Percentiles rank a stretch among this genome's conserved stretches.
phyloP scores from a whole-genome alignment of 1,140 invertebrate genomes.

The Hesperophylax magnus region DNA sequence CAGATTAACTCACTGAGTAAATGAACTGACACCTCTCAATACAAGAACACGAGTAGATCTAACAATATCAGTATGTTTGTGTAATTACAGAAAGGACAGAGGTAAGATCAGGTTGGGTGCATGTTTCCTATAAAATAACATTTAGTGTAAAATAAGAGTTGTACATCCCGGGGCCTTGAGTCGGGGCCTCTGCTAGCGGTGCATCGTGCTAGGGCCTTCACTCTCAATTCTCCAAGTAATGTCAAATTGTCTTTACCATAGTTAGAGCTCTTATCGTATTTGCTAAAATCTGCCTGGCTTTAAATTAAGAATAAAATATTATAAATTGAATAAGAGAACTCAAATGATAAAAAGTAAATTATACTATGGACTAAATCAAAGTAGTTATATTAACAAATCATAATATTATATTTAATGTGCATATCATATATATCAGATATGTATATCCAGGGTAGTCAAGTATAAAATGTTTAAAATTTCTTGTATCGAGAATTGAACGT shows the following conservation, averaged over 20 bases:
- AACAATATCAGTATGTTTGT: no score
- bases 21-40: no score
- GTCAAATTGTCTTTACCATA: conserved; percentile 27
- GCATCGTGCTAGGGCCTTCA: neutral
- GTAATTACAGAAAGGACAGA: no score
- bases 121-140: conserved; percentile 56
- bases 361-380: conserved; percentile 36
- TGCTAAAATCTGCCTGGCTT: conserved; percentile 30
- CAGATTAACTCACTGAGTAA: no score
- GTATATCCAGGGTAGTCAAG: no score
- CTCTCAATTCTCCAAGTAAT: conserved; percentile 20
- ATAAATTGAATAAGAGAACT: conserved; percentile 19
- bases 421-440: conserved; percentile 5
- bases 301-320: conserved; percentile 46
- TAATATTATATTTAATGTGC: conserved; percentile 32
- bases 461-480: no score
- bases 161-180: conserved; percentile 31
- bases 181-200: no score
- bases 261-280: conserved; percentile 43
- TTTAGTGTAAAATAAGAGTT: conserved; percentile 54
- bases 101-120: conserved; percentile 1
- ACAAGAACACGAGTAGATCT: no score
- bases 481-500: no score
- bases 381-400: conserved; percentile 37
- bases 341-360: conserved; percentile 31